Evolutionary conservation across 2,113 vertebrate genomes (phyloP).

Genomic region (Eublepharis macularius): DNA sequence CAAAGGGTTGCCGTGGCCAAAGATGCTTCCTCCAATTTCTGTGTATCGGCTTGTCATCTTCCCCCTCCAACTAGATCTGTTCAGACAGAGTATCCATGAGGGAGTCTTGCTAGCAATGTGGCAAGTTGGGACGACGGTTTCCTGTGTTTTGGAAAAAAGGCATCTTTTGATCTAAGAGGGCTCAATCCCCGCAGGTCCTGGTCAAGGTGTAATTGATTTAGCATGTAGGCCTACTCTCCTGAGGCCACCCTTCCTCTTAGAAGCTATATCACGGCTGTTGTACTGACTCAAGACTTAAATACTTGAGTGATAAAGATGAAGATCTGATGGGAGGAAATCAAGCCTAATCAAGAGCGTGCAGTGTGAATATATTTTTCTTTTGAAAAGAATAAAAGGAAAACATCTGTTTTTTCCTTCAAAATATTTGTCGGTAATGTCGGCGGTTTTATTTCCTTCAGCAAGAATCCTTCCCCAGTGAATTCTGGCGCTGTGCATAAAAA

Average conservation of each 20-base stretch:
- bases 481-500: constrained; percentile 13
- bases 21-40: neutral
- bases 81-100: neutral
- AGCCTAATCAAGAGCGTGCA: constrained; percentile 22
- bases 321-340: constrained; percentile 3
- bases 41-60: too few relatives aligned
- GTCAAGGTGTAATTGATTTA: too few relatives aligned
- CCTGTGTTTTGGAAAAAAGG: neutral
- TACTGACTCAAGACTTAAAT: neutral
- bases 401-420: constrained; percentile 50
- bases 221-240: neutral
- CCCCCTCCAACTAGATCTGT: neutral
- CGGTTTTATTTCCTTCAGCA: constrained; percentile 39
- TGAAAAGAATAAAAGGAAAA: constrained; percentile 27
- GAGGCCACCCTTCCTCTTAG: neutral
- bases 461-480: constrained; percentile 45
- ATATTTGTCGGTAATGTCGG: constrained; percentile 44
- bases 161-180: neutral
- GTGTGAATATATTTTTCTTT: constrained; percentile 33
- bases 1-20: too few relatives aligned
- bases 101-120: neutral
- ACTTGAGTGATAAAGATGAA: neutral
- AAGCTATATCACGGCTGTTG: too few relatives aligned
- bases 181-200: too few relatives aligned
- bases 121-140: too few relatives aligned